These are phyloP conservation scores for Enteromius anoplus DNA, from an alignment of 2,797 vertebrate species.

Conservation along the genomic window DNA sequence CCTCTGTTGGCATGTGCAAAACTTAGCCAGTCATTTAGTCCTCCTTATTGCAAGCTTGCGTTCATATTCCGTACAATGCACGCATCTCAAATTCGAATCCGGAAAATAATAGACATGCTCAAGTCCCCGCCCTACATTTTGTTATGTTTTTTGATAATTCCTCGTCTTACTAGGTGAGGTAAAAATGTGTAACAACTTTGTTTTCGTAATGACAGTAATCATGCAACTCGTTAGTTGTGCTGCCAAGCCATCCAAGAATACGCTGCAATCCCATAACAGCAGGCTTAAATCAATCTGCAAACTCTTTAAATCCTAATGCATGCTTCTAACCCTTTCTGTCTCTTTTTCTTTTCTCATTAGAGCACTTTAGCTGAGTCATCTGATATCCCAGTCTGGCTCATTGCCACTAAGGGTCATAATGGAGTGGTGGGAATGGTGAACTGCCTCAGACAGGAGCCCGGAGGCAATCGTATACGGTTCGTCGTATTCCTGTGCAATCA, in stretches of 20 bases:
- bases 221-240: background rate
- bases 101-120: background rate
- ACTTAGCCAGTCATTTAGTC: background rate
- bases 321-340: constrained; percentile 1
- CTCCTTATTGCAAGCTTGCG: background rate
- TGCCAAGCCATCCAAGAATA: background rate
- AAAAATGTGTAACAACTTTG: background rate
- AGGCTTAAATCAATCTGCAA: background rate
- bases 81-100: background rate
- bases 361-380: constrained; percentile 73
- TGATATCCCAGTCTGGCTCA: constrained; percentile 85
- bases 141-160: background rate
- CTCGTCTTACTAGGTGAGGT: background rate
- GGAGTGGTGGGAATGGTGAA: constrained; percentile 95
- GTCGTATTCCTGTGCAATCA: constrained; percentile 9
- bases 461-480: constrained; percentile 90
- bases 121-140: background rate
- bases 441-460: constrained; percentile 92
- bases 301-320: constrained; percentile 4
- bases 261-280: background rate
- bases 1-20: background rate
- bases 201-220: background rate
- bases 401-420: constrained; percentile 78
- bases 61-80: no score
- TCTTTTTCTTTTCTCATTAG: constrained; percentile 58